A percentile compares a stretch with the other conserved stretches of the same genome.
Evolutionary conservation across 2,113 vertebrate genomes (phyloP).

Genomic region (Plestiodon gilberti): DNA sequence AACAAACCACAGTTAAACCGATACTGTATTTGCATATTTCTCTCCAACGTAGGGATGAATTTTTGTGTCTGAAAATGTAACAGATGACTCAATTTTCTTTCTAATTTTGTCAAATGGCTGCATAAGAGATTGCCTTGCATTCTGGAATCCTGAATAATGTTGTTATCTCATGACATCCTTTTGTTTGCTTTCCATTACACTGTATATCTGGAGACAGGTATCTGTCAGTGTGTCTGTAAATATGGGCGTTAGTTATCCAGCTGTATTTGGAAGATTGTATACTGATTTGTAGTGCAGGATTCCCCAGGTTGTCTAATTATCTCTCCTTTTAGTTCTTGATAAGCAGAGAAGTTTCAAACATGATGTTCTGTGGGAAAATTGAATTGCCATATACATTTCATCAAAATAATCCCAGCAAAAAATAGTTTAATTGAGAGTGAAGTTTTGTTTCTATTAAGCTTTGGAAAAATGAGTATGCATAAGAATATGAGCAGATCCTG

Average conservation of each 20-base stretch:
- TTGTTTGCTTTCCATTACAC: accelerated
- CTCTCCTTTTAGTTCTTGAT: background rate
- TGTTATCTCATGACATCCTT: background rate
- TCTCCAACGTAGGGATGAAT: background rate
- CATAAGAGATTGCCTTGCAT: background rate
- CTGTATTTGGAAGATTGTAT: background rate
- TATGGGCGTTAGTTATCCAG: slow-evolving; percentile 6
- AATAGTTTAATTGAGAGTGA: background rate
- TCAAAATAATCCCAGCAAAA: slow-evolving; percentile 1
- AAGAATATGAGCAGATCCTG: background rate
- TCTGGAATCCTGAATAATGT: background rate
- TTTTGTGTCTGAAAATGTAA: background rate
- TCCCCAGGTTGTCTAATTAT: background rate
- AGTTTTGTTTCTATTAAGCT: background rate
- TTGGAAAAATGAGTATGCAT: background rate
- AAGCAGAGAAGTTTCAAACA: background rate
- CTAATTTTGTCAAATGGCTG: background rate
- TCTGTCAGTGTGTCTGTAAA: background rate
- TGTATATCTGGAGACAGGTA: background rate
- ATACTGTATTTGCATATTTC: no score
- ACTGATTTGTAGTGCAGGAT: slow-evolving; percentile 1
- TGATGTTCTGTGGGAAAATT: background rate
- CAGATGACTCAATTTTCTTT: background rate
- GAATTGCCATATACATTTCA: slow-evolving; percentile 4
- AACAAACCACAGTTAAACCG: no score